Conservation (phyloP, 2,888 invertebrate species). For the Alentia gelatinosa region DNA sequence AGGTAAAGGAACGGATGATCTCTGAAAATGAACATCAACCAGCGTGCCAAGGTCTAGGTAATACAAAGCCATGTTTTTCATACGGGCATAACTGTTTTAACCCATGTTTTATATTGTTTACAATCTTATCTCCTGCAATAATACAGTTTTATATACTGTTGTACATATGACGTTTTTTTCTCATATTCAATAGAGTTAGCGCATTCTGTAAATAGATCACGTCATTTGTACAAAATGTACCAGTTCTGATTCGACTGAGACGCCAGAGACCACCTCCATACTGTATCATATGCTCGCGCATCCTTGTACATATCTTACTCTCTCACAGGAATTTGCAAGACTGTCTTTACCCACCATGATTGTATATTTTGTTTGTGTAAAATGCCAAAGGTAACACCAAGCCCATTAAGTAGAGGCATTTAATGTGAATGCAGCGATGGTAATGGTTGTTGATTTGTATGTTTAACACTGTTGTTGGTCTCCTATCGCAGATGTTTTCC, state of each 20-base stretch:
- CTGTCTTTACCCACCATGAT: not conserved
- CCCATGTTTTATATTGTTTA: not conserved
- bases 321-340: not conserved
- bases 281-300: not conserved
- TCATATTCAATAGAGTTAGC: not conserved
- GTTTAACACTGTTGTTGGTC: not conserved
- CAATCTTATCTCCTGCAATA: not conserved
- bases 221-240: not conserved
- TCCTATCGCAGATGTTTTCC: no score
- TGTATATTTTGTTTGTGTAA: not conserved
- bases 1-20: not conserved
- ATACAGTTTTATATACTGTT: not conserved
- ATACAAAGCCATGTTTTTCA: not conserved
- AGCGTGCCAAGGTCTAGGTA: conserved; percentile 10
- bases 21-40: not conserved
- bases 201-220: conserved; percentile 31
- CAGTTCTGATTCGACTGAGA: not conserved
- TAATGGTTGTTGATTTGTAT: not conserved
- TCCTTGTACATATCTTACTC: not conserved
- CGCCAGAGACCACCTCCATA: not conserved
- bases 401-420: not conserved
- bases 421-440: not conserved
- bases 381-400: not conserved
- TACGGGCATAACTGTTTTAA: not conserved
- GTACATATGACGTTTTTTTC: conserved; percentile 21